phyloP scores from a whole-genome alignment of 2,888 invertebrate genomes.

The Oxyteleia sp. region DNA sequence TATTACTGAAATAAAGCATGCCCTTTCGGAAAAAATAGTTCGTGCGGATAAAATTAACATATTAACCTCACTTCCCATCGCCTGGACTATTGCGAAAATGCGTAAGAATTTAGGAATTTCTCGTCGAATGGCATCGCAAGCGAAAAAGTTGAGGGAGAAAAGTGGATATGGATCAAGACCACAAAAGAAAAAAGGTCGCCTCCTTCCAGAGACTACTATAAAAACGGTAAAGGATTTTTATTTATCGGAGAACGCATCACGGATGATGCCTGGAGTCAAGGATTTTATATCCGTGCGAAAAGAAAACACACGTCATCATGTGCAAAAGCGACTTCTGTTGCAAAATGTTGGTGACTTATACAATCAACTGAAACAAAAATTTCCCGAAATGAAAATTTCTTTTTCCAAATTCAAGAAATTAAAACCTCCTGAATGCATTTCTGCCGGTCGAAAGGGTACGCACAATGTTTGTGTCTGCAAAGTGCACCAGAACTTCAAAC shows the following conservation, averaged over 20 bases:
- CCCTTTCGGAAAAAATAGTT: conserved; percentile 8
- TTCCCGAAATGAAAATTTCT: conserved; percentile 34
- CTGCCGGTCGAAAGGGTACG: conserved; percentile 20
- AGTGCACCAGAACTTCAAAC: too few relatives aligned
- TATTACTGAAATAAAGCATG: conserved; percentile 5
- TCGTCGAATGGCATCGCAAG: conserved; percentile 36
- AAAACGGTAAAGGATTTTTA: conserved; percentile 7
- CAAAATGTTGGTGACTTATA: conserved; percentile 1
- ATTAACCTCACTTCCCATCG: conserved; percentile 29
- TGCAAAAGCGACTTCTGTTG: conserved; percentile 32
- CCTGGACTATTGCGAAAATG: conserved; percentile 34
- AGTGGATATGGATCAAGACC: conserved; percentile 1
- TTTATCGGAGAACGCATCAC: conserved; percentile 17
- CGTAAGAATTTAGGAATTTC: conserved; percentile 21
- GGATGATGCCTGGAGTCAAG: background rate
- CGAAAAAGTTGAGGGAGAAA: conserved; percentile 12
- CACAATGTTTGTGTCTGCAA: conserved; percentile 18
- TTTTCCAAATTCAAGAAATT: conserved; percentile 37
- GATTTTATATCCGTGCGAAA: conserved; percentile 3
- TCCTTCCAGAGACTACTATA: too few relatives aligned
- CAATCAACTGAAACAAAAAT: background rate
- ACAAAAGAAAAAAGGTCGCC: too few relatives aligned
- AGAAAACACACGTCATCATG: conserved; percentile 3
- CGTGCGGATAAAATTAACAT: conserved; percentile 28
- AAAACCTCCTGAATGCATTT: conserved; percentile 28